Evolutionary conservation across 1,140 invertebrate species (phyloP), one percentile per base, ranked within the genome.

Genomic region (Drosophila lini): DNA sequence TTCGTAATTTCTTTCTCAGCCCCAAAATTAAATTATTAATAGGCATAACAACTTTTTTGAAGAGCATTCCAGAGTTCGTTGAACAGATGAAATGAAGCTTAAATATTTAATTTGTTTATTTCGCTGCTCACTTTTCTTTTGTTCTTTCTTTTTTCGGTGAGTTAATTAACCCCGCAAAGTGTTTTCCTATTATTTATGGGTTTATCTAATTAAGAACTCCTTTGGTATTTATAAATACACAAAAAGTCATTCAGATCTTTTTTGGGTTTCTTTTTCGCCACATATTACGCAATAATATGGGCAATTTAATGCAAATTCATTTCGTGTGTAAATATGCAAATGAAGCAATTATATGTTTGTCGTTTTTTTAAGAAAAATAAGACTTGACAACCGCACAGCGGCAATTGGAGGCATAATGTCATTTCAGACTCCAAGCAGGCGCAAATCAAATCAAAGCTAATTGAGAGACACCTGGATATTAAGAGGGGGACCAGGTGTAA

Each of bases 251-350:
- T 74, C 56, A 41, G 50, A 3, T 44, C 28, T 50, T 45, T 44
- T 64, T 64, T 71, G 3, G 25, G 19, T 42, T 50, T 52, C 28
- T 53, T 47, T 15, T 45, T 44, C 22, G 19, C 44, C 45, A 47
- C 48, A 58, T 44, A 42, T 84, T 83, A 80, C 67, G 80, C 76
- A 83, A 83, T 67, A 61, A 40, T 55, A 45, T 60, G 50, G 40
- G 36, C 67, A 55, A 62, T 65, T 71, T 71, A 50, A 71, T 71
- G 65, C 68, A 71, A 71, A 76, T 75, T 58, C 60, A 48, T 45
- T 47, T 73, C 61, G 74, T 63, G 62, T 82, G 68, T 63, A 61
- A 83, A 80, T 59, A 82, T 76, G 76, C 70, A 70, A 83, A 83
- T 75, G 55, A 52, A 56, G 71, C 42, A 67, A 81, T 64, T 63